Base-by-base conservation (phyloP, 2,888 invertebrate species). In the Leucophenga montana region DNA sequence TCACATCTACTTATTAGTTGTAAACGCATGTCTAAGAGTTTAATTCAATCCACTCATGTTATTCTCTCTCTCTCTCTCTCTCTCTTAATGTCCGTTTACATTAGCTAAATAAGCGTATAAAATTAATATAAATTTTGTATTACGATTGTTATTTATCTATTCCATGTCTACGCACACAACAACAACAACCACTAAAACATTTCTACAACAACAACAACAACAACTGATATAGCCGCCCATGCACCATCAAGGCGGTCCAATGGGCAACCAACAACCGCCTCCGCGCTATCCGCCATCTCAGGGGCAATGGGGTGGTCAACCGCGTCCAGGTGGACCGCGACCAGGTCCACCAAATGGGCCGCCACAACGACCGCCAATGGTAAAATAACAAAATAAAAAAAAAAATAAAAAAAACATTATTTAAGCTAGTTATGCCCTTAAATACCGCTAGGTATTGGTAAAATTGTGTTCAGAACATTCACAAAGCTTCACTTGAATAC, bases 281-380 rank as follows among this genome's bases (percentile, higher is more conserved):
- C 89, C 89, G 71, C 85, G 89, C 68, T 89, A 88, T 84, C 88
- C 88, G 57, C 88, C 87, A 74, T 85, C 86, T 76, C 89, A 89
- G 84, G 87, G 87, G 14, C 89, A 89, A 84, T 89, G 89, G 89
- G 84, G 76, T 75, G 89, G 89, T 84, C 91, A 88, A 53, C 90
- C 90, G 69, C 85, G 91, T 70, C 91, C 91, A 57, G 88, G 84
- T 80, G 87, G 87, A 66, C 91, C 91, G 66, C 76, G 89, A 67
- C 89, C 89, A 70, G 88, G 89, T 79, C 92, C 90, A 76, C 90
- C 81, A 71, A 88, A 88, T 81, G 89, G 89, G 74, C 89, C 89
- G 68, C 87, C 91, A 14, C 91, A 92, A 76, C 90, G 92, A 71
- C 92, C 92, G 14, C 92, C 92, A 70, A 92, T 92, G 92, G 89